phyloP scores from a whole-genome alignment of 2,797 vertebrate genomes.

The Acipenser transmontanus region DNA sequence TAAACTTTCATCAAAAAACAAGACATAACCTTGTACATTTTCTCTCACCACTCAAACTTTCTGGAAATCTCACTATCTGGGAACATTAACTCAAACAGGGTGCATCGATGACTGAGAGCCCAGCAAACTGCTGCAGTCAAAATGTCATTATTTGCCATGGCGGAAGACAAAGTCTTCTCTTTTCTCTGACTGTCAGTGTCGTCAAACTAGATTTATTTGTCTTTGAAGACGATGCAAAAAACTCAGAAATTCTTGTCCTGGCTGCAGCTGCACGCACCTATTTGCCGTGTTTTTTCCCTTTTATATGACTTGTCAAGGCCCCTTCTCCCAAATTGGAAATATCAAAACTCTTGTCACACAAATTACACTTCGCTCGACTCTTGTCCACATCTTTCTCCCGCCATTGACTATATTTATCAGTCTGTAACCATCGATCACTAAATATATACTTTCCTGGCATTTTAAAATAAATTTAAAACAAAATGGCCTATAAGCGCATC shows the following conservation, averaged over 20 bases:
- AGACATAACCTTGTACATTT: background rate
- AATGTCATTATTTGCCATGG: background rate
- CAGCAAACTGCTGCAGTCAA: background rate
- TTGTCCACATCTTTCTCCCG: too few relatives aligned
- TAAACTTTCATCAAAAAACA: background rate
- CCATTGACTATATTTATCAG: too few relatives aligned
- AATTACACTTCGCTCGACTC: too few relatives aligned
- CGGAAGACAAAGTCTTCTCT: background rate
- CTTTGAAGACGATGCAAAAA: background rate
- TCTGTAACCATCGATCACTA: background rate
- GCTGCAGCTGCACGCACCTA: too few relatives aligned
- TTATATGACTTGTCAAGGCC: background rate
- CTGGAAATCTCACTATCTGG: background rate
- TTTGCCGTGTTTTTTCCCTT: background rate
- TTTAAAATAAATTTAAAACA: background rate
- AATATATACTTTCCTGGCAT: conserved; percentile 2
- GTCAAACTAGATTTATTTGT: background rate
- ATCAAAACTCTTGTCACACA: background rate
- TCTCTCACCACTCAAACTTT: background rate
- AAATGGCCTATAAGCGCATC: too few relatives aligned
- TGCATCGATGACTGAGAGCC: background rate
- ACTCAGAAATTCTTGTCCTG: too few relatives aligned
- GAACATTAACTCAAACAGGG: background rate
- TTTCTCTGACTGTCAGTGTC: background rate
- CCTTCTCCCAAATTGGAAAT: background rate